Conservation (phyloP, 2,113 vertebrate species). For the Salvelinus namaycush region DNA sequence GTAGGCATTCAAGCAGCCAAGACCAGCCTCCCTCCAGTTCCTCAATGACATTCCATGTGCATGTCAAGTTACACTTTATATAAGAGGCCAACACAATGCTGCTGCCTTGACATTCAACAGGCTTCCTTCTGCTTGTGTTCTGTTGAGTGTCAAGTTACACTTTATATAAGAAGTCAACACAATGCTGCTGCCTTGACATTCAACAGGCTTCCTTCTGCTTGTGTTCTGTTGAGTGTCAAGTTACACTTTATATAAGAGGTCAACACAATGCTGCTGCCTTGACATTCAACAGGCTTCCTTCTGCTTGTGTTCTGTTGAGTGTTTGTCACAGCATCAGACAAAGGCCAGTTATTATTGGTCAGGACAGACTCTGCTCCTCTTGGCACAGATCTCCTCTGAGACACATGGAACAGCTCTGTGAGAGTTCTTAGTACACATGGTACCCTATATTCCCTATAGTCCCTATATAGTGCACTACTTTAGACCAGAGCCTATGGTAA, state of each 20-base stretch:
- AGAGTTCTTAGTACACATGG: no score
- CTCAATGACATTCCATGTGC: slow-evolving; percentile 2
- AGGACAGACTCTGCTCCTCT: background rate
- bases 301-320: background rate
- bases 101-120: background rate
- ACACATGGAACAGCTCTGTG: background rate
- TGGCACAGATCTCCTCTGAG: background rate
- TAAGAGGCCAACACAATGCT: background rate
- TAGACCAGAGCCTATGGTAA: no score
- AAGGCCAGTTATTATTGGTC: background rate
- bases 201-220: background rate
- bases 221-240: background rate
- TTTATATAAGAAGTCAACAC: no score
- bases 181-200: background rate
- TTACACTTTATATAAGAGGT: no score
- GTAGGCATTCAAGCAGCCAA: background rate
- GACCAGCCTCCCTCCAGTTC: background rate
- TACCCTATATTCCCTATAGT: no score
- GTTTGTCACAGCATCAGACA: background rate
- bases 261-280: background rate
- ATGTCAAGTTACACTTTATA: no score
- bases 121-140: background rate
- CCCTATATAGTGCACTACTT: no score
- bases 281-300: background rate
- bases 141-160: background rate